Base-by-base conservation (phyloP, 2,888 invertebrate species). In the Gari tellinella region DNA sequence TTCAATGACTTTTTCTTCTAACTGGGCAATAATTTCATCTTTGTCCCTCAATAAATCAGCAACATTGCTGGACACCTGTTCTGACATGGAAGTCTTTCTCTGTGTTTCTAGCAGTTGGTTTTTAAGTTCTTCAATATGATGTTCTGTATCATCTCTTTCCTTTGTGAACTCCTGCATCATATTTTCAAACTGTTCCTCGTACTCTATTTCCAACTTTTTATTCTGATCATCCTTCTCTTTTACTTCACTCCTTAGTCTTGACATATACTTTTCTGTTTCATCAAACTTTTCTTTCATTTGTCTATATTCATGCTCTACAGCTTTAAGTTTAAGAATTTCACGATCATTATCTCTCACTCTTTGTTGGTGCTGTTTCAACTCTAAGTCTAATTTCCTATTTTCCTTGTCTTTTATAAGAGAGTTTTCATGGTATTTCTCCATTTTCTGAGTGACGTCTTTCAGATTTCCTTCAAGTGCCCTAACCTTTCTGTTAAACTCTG, bases 21-120 rank as follows among this genome's bases (percentile, higher is more conserved):
- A 94, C 90, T 98, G 97, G 57, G 95, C 94, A 85, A 97, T 95
- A 80, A 96, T 94, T 82, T 97, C 94, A 48, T 97, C 97, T 91
- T 97, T 97, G 92, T 97, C 97, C 91, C 97, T 97, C 65, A 97
- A 94, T 80, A 95, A 95, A 37, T 87, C 85, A 15, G 88, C 86
- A 75, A 90, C 86, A 76, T 87, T 85, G 46, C 82, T 82, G 14
- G 88, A 85, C 37, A 89, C 76, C n/a, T 86, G 83, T 67, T 90
- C 88, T 25, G 86, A 81, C 76, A 88, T 83, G 19, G 74, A 81
- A 7, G 85, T 81, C 91, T 96, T 95, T 81, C 95, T 95, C 89
- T 96, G 96, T 73, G 95, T 95, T 86, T 95, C 94, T 88, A 96
- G 95, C 67, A 96, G 92, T n/a, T 94, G 94, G 48, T 94, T 94